Evolutionary conservation across 2,113 vertebrate species (phyloP).

Genomic region (Silurus meridionalis): DNA sequence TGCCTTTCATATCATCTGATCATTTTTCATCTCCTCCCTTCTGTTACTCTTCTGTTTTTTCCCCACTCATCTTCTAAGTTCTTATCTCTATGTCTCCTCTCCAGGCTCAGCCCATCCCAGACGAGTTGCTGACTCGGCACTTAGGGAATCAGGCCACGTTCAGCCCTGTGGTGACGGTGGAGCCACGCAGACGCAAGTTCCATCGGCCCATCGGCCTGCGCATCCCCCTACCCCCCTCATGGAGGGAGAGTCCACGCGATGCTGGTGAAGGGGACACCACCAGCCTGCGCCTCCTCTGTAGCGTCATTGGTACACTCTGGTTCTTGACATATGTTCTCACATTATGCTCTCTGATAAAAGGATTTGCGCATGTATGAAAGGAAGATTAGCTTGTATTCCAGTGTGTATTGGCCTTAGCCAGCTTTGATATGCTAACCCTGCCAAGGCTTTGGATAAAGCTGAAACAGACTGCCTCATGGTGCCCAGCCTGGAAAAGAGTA

Average conservation of each 20-base stretch:
- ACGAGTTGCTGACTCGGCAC: slow-evolving; percentile 90
- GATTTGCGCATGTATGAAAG: slow-evolving; percentile 11
- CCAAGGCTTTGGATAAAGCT: slow-evolving; percentile 48
- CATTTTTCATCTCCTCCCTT: neutral
- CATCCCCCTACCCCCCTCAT: slow-evolving; percentile 91
- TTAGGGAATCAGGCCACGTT: slow-evolving; percentile 97
- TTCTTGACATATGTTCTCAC: slow-evolving; percentile 12
- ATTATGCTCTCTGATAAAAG: slow-evolving; percentile 9
- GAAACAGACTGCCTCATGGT: slow-evolving; percentile 38
- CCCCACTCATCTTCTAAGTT: neutral
- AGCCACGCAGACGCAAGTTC: slow-evolving; percentile 93
- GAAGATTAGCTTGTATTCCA: slow-evolving; percentile 35
- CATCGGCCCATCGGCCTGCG: slow-evolving; percentile 93
- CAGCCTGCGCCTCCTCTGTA: slow-evolving; percentile 95
- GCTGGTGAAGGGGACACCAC: slow-evolving; percentile 93
- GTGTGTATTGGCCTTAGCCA: slow-evolving; percentile 29
- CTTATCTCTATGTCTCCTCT: neutral
- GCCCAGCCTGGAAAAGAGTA: slow-evolving; percentile 37
- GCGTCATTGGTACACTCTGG: slow-evolving; percentile 84
- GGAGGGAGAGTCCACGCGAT: slow-evolving; percentile 89
- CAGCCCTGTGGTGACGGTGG: slow-evolving; percentile 96
- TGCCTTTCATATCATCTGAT: neutral
- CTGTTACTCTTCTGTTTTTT: slow-evolving; percentile 10
- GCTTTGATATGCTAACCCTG: slow-evolving; percentile 36
- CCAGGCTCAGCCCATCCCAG: slow-evolving; percentile 93